phyloP scores from a whole-genome alignment of 2,113 vertebrate genomes.

The Istiophorus platypterus region DNA sequence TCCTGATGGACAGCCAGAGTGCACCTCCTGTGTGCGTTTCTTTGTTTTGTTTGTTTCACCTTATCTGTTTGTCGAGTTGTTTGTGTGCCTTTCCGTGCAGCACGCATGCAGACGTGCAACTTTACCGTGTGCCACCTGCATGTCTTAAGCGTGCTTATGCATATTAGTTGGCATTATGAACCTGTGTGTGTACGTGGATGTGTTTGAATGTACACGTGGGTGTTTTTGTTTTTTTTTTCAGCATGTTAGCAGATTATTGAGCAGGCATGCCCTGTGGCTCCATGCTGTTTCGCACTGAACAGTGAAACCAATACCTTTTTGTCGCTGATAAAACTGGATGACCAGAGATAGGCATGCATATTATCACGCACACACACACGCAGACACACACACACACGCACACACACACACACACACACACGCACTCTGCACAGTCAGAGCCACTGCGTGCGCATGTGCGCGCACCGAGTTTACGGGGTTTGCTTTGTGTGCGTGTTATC shows the following conservation, averaged over 20 bases:
- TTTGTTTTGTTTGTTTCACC: not conserved
- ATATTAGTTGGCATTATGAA: slow-evolving; percentile 53
- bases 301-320: slow-evolving; percentile 78
- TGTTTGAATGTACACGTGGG: slow-evolving; percentile 10
- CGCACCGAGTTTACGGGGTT: slow-evolving; percentile 24
- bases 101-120: slow-evolving; percentile 6
- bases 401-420: slow-evolving; percentile 40
- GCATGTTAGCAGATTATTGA: slow-evolving; percentile 71
- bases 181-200: slow-evolving; percentile 5
- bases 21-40: slow-evolving; percentile 25
- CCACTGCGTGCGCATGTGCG: slow-evolving; percentile 1
- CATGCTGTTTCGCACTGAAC: slow-evolving; percentile 75
- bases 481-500: slow-evolving; percentile 62
- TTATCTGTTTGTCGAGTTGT: slow-evolving; percentile 14
- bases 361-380: slow-evolving; percentile 65
- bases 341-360: slow-evolving; percentile 78
- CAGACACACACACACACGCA: slow-evolving; percentile 37
- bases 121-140: slow-evolving; percentile 18
- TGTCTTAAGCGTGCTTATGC: slow-evolving; percentile 37
- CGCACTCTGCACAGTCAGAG: slow-evolving; percentile 36
- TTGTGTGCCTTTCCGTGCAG: not conserved
- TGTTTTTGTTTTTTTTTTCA: slow-evolving; percentile 27
- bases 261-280: slow-evolving; percentile 73
- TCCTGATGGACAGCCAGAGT: slow-evolving; percentile 57
- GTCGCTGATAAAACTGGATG: slow-evolving; percentile 78